phyloP scores from a whole-genome alignment of 1,140 invertebrate species.

The Drosophila cardini region DNA sequence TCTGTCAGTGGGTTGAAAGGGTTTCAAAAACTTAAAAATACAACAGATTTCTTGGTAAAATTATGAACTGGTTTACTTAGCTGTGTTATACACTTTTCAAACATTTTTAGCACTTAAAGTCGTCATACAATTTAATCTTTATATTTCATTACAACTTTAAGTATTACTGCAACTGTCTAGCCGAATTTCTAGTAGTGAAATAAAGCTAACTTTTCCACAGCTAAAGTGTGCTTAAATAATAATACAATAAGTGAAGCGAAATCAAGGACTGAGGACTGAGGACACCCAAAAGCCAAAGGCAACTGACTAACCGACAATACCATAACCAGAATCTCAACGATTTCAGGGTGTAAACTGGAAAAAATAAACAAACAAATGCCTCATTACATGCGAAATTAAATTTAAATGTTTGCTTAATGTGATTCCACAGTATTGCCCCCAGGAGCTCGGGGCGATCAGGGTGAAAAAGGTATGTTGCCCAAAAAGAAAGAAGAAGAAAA shows the following conservation, averaged over 20 bases:
- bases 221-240: constrained; percentile 9
- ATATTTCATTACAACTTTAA: background rate
- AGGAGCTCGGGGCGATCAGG: constrained; percentile 43
- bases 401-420: constrained; percentile 84
- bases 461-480: constrained; percentile 49
- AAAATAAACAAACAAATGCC: constrained; percentile 83
- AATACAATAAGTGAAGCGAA: constrained; percentile 21
- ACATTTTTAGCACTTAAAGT: too few relatives aligned
- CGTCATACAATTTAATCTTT: too few relatives aligned
- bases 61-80: too few relatives aligned
- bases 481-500: constrained; percentile 14
- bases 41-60: too few relatives aligned
- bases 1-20: background rate
- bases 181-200: background rate
- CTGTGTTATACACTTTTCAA: too few relatives aligned
- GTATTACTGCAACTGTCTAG: background rate
- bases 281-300: constrained; percentile 25
- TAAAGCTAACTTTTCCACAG: background rate
- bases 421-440: constrained; percentile 73
- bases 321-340: constrained; percentile 28
- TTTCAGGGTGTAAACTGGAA: constrained; percentile 48
- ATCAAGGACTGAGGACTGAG: constrained; percentile 7
- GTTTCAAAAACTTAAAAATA: background rate
- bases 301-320: constrained; percentile 30
- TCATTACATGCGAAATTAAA: constrained; percentile 85